Conservation (phyloP, 2,888 invertebrate genomes). For the Oligia fasciuncula region DNA sequence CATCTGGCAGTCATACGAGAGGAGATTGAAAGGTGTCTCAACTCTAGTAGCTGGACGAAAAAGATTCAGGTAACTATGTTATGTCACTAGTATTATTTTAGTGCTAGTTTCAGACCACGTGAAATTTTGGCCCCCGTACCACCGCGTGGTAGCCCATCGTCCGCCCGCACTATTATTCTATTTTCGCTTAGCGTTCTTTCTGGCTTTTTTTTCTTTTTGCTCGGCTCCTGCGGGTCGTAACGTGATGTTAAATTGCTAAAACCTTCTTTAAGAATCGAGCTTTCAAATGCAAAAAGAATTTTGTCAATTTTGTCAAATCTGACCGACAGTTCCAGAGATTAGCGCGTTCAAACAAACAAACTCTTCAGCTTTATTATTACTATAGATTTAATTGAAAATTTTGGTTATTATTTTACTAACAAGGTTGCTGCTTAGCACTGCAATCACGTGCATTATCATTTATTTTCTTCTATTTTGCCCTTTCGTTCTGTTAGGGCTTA, state of each 20-base stretch:
- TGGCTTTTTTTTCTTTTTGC: not conserved
- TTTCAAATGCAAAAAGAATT: not conserved
- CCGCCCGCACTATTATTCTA: not conserved
- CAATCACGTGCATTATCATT: not conserved
- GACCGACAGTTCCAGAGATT: not conserved
- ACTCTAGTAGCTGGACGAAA: constrained; percentile 96
- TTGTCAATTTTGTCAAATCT: not conserved
- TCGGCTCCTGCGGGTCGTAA: not conserved
- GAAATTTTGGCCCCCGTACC: not conserved
- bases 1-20: constrained; percentile 93
- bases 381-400: not conserved
- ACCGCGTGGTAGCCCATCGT: not conserved
- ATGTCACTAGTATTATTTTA: not conserved
- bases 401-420: not conserved
- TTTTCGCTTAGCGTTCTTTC: not conserved
- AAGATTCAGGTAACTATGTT: constrained; percentile 92
- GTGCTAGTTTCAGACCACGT: not conserved
- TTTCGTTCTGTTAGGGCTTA: not conserved
- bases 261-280: not conserved
- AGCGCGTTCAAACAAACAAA: not conserved
- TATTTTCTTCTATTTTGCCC: not conserved
- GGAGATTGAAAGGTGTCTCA: constrained; percentile 92
- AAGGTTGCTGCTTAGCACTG: not conserved
- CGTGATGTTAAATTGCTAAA: not conserved
- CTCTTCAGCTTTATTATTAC: not conserved